Evolutionary conservation across 2,797 vertebrate species (phyloP).

Genomic region (Sorex maritimensis): DNA sequence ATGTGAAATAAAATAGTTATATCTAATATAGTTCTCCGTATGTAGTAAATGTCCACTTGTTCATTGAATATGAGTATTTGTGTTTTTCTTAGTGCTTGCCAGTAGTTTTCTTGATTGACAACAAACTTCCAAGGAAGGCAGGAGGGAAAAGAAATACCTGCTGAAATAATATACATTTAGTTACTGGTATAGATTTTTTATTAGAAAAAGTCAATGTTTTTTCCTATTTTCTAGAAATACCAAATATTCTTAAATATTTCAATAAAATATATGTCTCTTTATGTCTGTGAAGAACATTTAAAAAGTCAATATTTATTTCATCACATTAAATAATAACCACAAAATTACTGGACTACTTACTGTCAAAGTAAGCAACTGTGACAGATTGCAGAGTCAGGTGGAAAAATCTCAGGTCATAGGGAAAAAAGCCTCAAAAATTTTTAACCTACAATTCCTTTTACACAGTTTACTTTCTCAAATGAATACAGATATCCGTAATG

Average conservation of each 20-base stretch:
- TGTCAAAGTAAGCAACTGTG: not conserved
- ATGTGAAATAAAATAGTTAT: not conserved
- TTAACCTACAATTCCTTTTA: not conserved
- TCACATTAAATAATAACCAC: not conserved
- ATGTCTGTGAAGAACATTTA: not conserved
- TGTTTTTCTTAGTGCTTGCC: not conserved
- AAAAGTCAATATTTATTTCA: conserved; percentile 20
- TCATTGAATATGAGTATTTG: not conserved
- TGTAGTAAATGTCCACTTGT: not conserved
- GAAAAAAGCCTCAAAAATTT: not conserved
- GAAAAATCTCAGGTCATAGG: not conserved
- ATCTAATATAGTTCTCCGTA: not conserved
- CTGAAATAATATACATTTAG: not conserved
- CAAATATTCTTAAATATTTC: not conserved
- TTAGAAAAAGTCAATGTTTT: not conserved
- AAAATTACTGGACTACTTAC: not conserved
- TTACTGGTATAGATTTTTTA: not conserved
- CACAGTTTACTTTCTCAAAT: not conserved
- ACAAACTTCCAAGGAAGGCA: not conserved
- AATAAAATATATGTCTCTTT: not conserved
- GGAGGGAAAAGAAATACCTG: not conserved
- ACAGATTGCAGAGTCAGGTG: not conserved
- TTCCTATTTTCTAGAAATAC: not conserved
- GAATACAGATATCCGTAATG: not conserved
- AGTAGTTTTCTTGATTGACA: not conserved